Percentiles rank a stretch among this genome's conserved stretches.
Evolutionary conservation across 2,797 vertebrate genomes (phyloP).

Genomic region (Chromobotia macracanthus): DNA sequence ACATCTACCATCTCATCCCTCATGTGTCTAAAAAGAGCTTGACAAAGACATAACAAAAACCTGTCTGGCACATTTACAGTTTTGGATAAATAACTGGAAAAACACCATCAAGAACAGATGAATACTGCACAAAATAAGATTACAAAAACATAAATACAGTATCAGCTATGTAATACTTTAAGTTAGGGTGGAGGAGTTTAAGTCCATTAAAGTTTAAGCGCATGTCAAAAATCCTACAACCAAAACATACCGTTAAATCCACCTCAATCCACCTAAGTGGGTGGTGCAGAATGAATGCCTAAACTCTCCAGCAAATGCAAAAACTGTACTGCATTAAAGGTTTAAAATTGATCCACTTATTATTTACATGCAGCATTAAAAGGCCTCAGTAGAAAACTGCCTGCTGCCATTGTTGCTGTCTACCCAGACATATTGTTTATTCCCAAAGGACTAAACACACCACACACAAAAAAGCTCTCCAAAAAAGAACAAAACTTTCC

Average conservation of each 20-base stretch:
- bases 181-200: not conserved
- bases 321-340: not conserved
- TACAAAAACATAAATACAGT: not conserved
- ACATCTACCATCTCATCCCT: not conserved
- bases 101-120: not conserved
- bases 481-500: not conserved
- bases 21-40: not conserved
- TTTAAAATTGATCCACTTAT: not conserved
- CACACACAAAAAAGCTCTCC: not conserved
- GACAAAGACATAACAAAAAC: slow-evolving; percentile 2
- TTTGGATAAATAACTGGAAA: no score
- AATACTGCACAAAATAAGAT: not conserved
- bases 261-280: not conserved
- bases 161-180: not conserved
- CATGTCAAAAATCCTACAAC: not conserved
- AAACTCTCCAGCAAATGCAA: not conserved
- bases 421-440: not conserved
- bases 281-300: slow-evolving; percentile 5
- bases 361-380: not conserved
- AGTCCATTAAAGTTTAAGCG: not conserved
- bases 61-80: not conserved
- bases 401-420: not conserved
- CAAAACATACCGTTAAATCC: not conserved
- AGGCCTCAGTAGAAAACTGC: not conserved
- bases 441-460: not conserved